Percentiles rank a stretch among this genome's conserved stretches.
phyloP scores from a whole-genome alignment of 2,888 invertebrate genomes.

The Leptinotarsa rubiginosa region DNA sequence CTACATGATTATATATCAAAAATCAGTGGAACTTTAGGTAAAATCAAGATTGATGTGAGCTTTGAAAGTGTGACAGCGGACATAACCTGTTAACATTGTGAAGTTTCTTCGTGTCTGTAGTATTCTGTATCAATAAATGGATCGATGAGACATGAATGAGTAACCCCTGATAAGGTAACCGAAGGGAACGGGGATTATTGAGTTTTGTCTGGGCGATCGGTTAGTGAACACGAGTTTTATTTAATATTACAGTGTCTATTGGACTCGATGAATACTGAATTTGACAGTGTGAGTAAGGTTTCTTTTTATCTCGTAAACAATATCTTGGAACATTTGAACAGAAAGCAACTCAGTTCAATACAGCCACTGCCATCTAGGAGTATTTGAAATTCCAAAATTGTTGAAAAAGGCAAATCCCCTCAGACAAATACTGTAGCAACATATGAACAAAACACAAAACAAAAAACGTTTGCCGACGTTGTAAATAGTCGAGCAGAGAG shows the following conservation, averaged over 20 bases:
- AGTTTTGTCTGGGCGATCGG: no score
- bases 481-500: conserved; percentile 3
- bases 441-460: conserved; percentile 12
- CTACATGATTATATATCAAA: neutral
- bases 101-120: conserved; percentile 7
- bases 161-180: no score
- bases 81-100: conserved; percentile 5
- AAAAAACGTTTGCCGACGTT: conserved; percentile 13
- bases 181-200: no score
- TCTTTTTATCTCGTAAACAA: no score
- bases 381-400: conserved; percentile 11
- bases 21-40: neutral
- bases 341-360: conserved; percentile 16
- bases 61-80: conserved; percentile 12
- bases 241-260: no score
- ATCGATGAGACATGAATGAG: no score
- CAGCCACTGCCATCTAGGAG: conserved; percentile 16
- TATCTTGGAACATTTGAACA: neutral
- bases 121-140: no score
- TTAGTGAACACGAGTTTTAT: no score
- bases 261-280: conserved; percentile 5
- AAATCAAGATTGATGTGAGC: neutral
- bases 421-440: no score
- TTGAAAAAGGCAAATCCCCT: neutral
- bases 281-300: no score